These are phyloP conservation scores for Trichacis sp. DNA, from an alignment of 2,888 invertebrate species.

Conservation along the genomic window DNA sequence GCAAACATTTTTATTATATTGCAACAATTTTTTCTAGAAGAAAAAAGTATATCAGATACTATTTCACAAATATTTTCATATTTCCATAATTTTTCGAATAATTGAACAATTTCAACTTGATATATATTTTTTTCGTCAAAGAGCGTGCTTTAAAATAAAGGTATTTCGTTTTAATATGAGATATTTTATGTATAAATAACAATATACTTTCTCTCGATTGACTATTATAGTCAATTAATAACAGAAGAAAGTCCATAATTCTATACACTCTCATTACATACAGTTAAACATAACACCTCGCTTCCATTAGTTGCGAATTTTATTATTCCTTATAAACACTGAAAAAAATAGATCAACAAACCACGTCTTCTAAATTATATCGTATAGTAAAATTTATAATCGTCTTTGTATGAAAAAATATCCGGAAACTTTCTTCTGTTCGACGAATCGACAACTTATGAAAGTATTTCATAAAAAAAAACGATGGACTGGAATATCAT, in stretches of 20 bases:
- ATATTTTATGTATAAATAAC: too few relatives aligned
- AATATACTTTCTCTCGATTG: too few relatives aligned
- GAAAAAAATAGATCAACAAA: too few relatives aligned
- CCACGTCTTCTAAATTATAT: too few relatives aligned
- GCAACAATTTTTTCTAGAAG: background rate
- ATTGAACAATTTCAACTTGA: background rate
- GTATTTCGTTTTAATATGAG: too few relatives aligned
- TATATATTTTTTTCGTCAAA: background rate
- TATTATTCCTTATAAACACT: too few relatives aligned
- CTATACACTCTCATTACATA: too few relatives aligned
- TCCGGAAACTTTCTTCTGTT: background rate
- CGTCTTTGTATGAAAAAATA: too few relatives aligned
- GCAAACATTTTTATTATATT: background rate
- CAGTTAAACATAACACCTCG: too few relatives aligned
- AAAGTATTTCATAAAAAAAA: conserved; percentile 13
- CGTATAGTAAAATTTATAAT: too few relatives aligned
- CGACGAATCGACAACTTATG: conserved; percentile 15
- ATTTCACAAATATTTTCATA: background rate
- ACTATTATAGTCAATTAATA: conserved; percentile 2
- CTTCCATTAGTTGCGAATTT: too few relatives aligned
- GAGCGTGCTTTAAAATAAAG: background rate
- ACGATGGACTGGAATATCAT: conserved; percentile 6
- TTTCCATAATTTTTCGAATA: background rate
- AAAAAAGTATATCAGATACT: background rate
- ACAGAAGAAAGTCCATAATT: conserved; percentile 15